phyloP scores from a whole-genome alignment of 2,797 vertebrate species.

The Pristis pectinata region DNA sequence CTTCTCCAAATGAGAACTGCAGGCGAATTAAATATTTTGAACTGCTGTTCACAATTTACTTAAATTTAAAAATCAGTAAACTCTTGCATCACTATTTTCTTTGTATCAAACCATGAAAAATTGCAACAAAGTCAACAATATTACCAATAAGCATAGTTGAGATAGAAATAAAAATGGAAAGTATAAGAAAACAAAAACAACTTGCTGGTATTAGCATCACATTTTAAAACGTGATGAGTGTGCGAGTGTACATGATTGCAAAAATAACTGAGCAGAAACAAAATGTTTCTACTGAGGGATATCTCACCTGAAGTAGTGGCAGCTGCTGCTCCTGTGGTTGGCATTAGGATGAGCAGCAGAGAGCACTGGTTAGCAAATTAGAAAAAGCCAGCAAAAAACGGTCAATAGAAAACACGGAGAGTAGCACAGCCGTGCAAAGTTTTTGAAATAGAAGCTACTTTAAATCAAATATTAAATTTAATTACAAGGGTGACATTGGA shows the following conservation, averaged over 20 bases:
- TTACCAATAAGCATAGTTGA: neutral
- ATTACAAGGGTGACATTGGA: neutral
- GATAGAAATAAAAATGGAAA: neutral
- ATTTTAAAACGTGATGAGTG: neutral
- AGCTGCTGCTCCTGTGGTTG: constrained; percentile 38
- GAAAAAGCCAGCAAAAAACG: constrained; percentile 5
- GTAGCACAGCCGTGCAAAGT: neutral
- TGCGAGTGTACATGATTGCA: neutral
- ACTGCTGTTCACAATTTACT: too few species aligned
- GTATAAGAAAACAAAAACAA: neutral
- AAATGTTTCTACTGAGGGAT: neutral
- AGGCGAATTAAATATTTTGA: neutral
- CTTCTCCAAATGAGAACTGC: neutral
- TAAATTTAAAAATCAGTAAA: too few species aligned
- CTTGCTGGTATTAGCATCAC: neutral
- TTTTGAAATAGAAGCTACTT: neutral
- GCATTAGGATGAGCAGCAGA: constrained; percentile 30
- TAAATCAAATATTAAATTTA: neutral
- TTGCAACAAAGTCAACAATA: neutral
- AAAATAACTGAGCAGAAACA: neutral
- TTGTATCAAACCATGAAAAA: too few species aligned
- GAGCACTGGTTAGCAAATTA: constrained; percentile 30
- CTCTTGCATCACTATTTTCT: too few species aligned
- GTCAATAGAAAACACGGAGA: neutral
- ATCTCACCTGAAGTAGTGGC: constrained; percentile 30